phyloP scores from a whole-genome alignment of 2,797 vertebrate species.

The Periparus ater region DNA sequence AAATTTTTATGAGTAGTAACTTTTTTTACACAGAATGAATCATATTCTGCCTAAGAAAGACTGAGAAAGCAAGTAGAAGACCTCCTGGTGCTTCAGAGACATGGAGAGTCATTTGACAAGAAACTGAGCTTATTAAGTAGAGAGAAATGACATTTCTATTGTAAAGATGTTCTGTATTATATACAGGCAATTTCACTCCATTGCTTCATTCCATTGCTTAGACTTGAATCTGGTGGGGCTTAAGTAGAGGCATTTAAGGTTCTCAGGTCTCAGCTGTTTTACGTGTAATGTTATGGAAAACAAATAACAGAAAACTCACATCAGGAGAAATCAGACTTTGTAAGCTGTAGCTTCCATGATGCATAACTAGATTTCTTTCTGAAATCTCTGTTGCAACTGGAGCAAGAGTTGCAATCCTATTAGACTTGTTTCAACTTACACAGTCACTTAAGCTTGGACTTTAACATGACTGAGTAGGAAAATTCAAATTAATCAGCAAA shows the following conservation, averaged over 20 bases:
- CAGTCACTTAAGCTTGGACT: not conserved
- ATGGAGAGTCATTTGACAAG: not conserved
- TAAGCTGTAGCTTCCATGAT: not conserved
- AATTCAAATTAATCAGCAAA: not conserved
- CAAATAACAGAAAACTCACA: not conserved
- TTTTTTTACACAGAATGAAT: not conserved
- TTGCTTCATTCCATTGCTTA: not conserved
- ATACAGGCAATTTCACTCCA: slow-evolving; percentile 35
- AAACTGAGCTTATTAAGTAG: not conserved
- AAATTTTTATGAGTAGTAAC: not conserved
- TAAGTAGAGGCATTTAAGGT: not conserved
- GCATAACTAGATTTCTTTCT: not conserved
- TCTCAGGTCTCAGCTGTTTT: not conserved
- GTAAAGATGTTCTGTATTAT: slow-evolving; percentile 14
- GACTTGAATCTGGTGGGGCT: not conserved
- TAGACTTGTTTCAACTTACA: not conserved
- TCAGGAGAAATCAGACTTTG: not conserved
- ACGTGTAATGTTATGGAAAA: not conserved
- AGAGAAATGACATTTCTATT: slow-evolving; percentile 12
- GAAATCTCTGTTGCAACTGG: not conserved
- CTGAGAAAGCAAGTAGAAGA: not conserved
- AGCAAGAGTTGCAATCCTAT: not conserved
- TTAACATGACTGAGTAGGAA: not conserved
- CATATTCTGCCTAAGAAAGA: not conserved
- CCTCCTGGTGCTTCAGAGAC: not conserved